Evolutionary conservation across 2,113 vertebrate genomes (phyloP), one percentile per base, ranked within the genome.

Genomic region (Crotalus helleri): DNA sequence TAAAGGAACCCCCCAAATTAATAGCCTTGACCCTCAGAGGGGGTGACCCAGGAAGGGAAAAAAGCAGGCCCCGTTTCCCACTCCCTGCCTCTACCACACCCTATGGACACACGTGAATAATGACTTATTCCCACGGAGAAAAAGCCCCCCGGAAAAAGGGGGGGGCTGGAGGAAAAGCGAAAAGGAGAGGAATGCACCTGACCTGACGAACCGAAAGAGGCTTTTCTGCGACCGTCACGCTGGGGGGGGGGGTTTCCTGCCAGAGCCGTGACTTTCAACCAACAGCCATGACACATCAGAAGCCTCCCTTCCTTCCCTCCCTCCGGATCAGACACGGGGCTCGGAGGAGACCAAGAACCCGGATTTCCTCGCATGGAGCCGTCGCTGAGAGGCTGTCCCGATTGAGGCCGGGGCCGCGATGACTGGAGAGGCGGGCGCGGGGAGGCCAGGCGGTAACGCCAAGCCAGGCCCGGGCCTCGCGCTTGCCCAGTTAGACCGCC

Each of bases 291-390:
- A 46, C 69, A 91, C 39, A 55, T 54, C 49, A 58, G 90, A 17
- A 85, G 61, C 33, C n/a, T 5, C 13, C 24, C 44, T 4, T 29
- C 10, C 49, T 1, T 51, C 26, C 13, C n/a, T 49, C 49, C 6
- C 49, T 51, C 3, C 33, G 88, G 46, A 44, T 17, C 39, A 49
- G 17, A 90, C 19, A 29, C 23, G 24, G 13, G 85, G 10, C 53
- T 85, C 39, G 51, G n/a, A 69, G 17, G 21, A 9, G 11, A 33
- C 58, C 17, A 2, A 44, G 33, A 21, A 1, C 33, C 69, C 15
- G 17, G 0, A 2, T 21, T 9, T 0, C 74, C 8, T 4, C 3
- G 2, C 74, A 1, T 23, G 17, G 1, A 21, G 33, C 33, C 21
- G 33, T 21, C 33, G 9, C 74, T 1, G 69, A 2, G 69, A 6